Percentiles rank a stretch among this genome's conserved stretches.
Evolutionary conservation across 35 echinoderm and acorn worm genomes (phyloP).

Genomic region (Apostichopus californicus): DNA sequence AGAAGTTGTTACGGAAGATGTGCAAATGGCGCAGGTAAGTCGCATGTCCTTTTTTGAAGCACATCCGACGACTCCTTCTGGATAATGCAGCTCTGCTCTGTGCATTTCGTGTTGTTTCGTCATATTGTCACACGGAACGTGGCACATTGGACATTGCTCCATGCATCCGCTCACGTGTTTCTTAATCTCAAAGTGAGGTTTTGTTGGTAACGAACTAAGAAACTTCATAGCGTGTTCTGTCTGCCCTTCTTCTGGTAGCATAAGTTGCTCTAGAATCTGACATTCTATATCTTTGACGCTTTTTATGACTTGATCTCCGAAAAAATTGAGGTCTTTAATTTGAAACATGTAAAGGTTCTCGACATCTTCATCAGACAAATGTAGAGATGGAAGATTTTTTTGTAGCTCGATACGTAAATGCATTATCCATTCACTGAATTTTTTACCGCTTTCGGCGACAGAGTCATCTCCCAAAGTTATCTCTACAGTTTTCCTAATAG

Average conservation of each 20-base stretch:
- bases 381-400: background rate
- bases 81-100: slow-evolving; percentile 32
- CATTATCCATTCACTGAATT: background rate
- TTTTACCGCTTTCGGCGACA: background rate
- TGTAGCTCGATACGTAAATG: background rate
- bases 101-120: slow-evolving; percentile 26
- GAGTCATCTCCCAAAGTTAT: background rate
- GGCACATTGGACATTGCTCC: slow-evolving; percentile 47
- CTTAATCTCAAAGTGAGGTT: slow-evolving; percentile 27
- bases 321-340: background rate
- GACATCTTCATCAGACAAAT: background rate
- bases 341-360: background rate
- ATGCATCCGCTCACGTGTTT: slow-evolving; percentile 1
- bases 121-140: slow-evolving; percentile 46
- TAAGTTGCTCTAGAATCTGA: background rate
- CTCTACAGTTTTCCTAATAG: background rate
- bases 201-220: background rate
- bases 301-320: background rate
- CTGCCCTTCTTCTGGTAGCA: background rate
- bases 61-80: slow-evolving; percentile 36
- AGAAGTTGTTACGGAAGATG: background rate
- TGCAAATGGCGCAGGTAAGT: background rate
- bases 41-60: background rate
- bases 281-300: background rate
- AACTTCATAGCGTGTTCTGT: background rate